Evolutionary conservation across 2,113 vertebrate genomes (phyloP), one percentile per base, ranked within the genome.

Genomic region (Bambusicola thoracicus): DNA sequence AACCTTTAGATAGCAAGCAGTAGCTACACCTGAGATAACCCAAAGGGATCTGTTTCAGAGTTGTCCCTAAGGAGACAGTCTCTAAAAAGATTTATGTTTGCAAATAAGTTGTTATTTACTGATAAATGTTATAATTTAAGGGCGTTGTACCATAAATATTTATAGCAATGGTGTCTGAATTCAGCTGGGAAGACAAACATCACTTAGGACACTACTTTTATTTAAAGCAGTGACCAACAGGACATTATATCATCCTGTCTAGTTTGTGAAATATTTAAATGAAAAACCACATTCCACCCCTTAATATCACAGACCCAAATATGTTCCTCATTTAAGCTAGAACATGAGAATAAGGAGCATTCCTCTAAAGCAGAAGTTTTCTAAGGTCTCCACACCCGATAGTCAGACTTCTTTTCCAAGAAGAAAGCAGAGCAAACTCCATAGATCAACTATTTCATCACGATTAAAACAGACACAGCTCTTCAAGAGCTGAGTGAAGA

Each of bases 171-270:
- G 89, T 43, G 55, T 40, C 76, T 53, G 38, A 87, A 78, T 85
- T 87, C 49, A 85, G 20, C 7, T 2, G 2, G 63, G 49, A 93
- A 92, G 67, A 56, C 5, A 93, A 32, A 82, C 87, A 93, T 80
- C 67, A 53, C 29, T 74, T 53, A 27, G n/a, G 77, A 65, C 49
- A 40, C 43, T 51, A 63, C 79, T 93, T 92, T 92, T 87, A 38
- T 78, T 92, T 89, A 46, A 93, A 91, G 92, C 82, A 80, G 25
- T 49, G 87, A 89, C 63, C 70, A 89, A 24, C 3, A 85, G 89
- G 91, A 91, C 72, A 77, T 89, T 76, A 92, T 87, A 84, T 93
- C 86, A 94, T 44, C 44, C 78, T 89, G 81, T 76, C 83, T 79
- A 58, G 58, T 80, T 80, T 77, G 80, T 36, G 75, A 36, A 72